These are phyloP conservation scores for Prionace glauca DNA, from an alignment of 2,797 vertebrate genomes.

Conservation along the genomic window DNA sequence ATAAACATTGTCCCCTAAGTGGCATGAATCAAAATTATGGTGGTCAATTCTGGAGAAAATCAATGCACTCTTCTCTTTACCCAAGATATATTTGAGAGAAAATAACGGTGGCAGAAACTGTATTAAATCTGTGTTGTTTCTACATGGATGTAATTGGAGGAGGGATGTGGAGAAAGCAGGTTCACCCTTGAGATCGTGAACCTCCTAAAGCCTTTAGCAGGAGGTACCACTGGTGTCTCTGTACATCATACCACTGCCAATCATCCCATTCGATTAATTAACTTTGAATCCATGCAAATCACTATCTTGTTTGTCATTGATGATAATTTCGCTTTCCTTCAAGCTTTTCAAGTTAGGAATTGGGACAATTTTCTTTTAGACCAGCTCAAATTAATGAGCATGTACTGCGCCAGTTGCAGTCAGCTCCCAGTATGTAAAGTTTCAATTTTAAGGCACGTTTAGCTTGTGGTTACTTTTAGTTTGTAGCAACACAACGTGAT, in stretches of 20 bases:
- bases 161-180: slow-evolving; percentile 26
- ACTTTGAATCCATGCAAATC: neutral
- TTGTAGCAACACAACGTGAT: neutral
- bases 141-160: neutral
- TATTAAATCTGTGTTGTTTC: slow-evolving; percentile 16
- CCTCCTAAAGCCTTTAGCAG: neutral
- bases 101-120: neutral
- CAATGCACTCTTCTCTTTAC: slow-evolving; percentile 13
- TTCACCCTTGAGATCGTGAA: neutral
- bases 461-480: slow-evolving; percentile 20
- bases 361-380: neutral
- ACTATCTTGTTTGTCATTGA: neutral
- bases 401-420: neutral
- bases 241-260: neutral
- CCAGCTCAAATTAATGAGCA: neutral
- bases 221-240: neutral
- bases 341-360: neutral
- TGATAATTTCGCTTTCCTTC: neutral
- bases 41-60: slow-evolving; percentile 20
- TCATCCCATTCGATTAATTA: neutral
- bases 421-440: neutral
- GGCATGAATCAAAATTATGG: slow-evolving; percentile 11
- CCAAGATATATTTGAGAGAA: slow-evolving; percentile 24
- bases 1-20: slow-evolving; percentile 2
- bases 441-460: neutral